Conservation (phyloP, 2,113 vertebrate species). For the Strix uralensis region DNA sequence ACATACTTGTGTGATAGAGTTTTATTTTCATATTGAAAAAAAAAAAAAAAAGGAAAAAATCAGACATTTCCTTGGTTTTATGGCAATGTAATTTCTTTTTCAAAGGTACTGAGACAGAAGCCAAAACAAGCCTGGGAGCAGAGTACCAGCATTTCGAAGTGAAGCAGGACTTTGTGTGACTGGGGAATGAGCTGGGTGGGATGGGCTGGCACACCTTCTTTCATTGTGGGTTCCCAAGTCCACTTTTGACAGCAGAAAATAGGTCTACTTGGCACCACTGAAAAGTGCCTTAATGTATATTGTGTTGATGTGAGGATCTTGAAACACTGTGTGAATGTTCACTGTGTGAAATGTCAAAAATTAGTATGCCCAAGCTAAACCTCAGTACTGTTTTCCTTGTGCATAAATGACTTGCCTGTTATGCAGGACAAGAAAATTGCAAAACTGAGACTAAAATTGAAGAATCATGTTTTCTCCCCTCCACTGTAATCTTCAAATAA, state of each 20-base stretch:
- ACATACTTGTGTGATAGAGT: neutral
- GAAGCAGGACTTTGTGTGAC: neutral
- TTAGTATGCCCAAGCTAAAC: neutral
- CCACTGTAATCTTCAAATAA: neutral
- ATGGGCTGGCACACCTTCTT: neutral
- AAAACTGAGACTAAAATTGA: neutral
- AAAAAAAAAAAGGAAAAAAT: neutral
- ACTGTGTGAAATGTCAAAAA: neutral
- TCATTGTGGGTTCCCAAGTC: neutral
- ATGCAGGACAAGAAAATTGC: neutral
- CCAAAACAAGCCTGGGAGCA: neutral
- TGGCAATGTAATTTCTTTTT: constrained; percentile 8
- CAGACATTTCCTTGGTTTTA: neutral
- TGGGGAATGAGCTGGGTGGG: neutral
- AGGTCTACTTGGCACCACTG: neutral
- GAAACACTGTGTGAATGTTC: neutral
- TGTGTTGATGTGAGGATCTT: neutral
- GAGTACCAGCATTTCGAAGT: neutral
- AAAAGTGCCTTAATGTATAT: neutral
- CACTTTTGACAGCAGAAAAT: neutral
- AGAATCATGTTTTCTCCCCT: neutral
- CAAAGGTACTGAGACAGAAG: neutral
- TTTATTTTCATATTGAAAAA: neutral
- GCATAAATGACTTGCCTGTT: neutral
- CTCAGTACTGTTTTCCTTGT: neutral